A percentile compares a stretch with the other conserved stretches of the same genome.
These are phyloP conservation scores for Ceyx margarethae DNA, from an alignment of 2,113 vertebrate genomes.

Conservation along the genomic window DNA sequence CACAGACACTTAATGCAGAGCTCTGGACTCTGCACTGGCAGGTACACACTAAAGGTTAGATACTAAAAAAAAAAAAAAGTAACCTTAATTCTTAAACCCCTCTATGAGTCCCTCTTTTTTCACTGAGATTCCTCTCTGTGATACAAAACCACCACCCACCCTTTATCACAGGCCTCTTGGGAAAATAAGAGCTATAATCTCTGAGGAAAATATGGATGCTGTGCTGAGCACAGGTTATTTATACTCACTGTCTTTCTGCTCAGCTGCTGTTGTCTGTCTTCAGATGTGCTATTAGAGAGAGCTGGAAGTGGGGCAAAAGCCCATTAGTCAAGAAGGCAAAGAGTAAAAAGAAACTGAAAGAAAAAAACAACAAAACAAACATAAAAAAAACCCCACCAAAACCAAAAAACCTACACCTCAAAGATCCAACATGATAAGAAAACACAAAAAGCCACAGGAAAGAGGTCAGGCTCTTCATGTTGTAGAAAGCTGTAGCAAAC, in stretches of 20 bases:
- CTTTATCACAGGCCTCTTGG: not conserved
- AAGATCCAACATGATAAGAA: not conserved
- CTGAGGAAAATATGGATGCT: not conserved
- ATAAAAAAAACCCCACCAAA: not conserved
- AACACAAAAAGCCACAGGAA: not conserved
- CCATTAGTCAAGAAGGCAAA: not conserved
- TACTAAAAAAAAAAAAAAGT: not conserved
- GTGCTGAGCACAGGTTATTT: not conserved
- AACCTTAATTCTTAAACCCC: not conserved
- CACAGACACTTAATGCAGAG: not conserved
- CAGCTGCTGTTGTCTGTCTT: not conserved
- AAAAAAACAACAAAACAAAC: not conserved
- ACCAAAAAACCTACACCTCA: no score
- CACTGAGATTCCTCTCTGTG: not conserved
- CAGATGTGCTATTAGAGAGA: not conserved
- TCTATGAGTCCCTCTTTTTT: not conserved
- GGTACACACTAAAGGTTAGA: not conserved
- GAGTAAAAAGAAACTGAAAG: not conserved
- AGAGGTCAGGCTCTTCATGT: rapidly evolving
- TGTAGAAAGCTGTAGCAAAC: rapidly evolving
- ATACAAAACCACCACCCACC: not conserved
- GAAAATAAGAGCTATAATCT: not conserved
- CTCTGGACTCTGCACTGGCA: not conserved
- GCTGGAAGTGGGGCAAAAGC: not conserved
- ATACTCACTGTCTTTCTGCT: not conserved